These are phyloP conservation scores for Myzus persicae DNA, from an alignment of 1,140 invertebrate species.

Conservation along the genomic window DNA sequence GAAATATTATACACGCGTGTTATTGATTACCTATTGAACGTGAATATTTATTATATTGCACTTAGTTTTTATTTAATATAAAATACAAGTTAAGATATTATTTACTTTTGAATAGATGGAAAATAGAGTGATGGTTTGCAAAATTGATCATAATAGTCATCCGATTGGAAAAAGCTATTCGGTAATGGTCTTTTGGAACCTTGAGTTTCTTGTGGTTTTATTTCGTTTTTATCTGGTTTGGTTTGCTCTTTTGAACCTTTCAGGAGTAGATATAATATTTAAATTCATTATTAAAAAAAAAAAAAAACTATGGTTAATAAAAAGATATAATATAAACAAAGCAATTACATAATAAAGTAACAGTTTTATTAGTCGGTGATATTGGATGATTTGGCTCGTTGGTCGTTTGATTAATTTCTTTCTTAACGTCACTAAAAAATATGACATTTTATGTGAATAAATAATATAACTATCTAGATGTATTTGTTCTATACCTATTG, in stretches of 20 bases:
- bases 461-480: not conserved
- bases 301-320: not conserved
- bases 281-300: not conserved
- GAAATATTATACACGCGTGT: not conserved
- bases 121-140: not conserved
- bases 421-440: slow-evolving; percentile 27
- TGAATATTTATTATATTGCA: not conserved
- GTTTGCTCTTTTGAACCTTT: not conserved
- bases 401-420: not conserved
- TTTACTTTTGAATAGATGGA: slow-evolving; percentile 37
- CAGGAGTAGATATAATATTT: not conserved
- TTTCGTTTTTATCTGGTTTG: not conserved
- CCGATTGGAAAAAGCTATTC: not conserved
- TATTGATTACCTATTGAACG: not conserved
- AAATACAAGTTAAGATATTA: not conserved
- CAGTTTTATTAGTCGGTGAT: not conserved
- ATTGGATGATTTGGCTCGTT: not conserved
- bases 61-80: not conserved
- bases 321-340: not conserved
- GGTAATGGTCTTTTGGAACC: slow-evolving; percentile 22
- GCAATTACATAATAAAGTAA: not conserved
- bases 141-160: slow-evolving; percentile 33
- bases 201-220: not conserved
- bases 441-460: not conserved
- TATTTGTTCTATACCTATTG: not conserved